A percentile compares a stretch with the other conserved stretches of the same genome.
phyloP scores from a whole-genome alignment of 35 echinoderm and acorn worm species.

The Heliocidaris tuberculata region DNA sequence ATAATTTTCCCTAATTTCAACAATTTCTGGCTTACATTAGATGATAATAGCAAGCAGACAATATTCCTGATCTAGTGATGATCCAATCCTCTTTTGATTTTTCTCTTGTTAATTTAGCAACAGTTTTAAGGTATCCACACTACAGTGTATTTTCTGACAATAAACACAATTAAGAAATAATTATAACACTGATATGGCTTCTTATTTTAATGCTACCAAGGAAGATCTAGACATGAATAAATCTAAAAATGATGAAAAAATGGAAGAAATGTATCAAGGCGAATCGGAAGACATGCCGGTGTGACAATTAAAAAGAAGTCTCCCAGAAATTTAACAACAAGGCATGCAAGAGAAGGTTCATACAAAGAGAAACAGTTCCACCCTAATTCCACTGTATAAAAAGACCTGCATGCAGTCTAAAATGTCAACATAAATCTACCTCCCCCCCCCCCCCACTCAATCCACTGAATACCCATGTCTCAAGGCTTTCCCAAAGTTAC shows the following conservation, averaged over 20 bases:
- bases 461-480: neutral
- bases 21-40: neutral
- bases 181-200: neutral
- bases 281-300: neutral
- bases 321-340: neutral
- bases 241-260: neutral
- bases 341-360: neutral
- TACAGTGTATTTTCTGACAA: neutral
- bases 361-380: neutral
- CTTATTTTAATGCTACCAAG: neutral
- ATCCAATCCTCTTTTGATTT: neutral
- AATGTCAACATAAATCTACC: neutral
- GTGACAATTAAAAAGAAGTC: neutral
- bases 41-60: neutral
- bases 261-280: neutral
- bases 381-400: neutral
- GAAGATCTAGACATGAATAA: neutral
- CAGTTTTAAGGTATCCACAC: no score
- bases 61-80: neutral
- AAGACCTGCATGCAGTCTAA: neutral
- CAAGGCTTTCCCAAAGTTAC: neutral
- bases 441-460: conserved; percentile 21
- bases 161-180: neutral
- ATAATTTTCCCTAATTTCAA: neutral
- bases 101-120: neutral